A percentile compares a stretch with the other conserved stretches of the same genome.
Evolutionary conservation across 2,888 invertebrate species (phyloP).

Genomic region (Phanerotoma sp.): DNA sequence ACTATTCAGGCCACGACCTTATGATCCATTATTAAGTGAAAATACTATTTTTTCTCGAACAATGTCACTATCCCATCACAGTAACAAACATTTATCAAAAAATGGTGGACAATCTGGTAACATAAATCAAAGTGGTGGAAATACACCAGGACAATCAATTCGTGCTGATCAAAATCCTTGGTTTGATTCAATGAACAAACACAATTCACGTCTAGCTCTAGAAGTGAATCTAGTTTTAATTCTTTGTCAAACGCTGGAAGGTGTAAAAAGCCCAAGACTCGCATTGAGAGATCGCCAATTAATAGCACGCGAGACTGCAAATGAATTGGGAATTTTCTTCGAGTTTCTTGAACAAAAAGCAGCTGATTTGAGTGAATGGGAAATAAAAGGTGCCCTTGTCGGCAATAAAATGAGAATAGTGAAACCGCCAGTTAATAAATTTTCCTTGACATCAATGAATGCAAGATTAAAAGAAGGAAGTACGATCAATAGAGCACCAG

Average conservation of each 20-base stretch:
- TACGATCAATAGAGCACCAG: constrained; percentile 41
- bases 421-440: constrained; percentile 35
- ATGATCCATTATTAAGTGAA: constrained; percentile 55
- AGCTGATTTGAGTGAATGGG: constrained; percentile 41
- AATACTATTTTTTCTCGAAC: constrained; percentile 53
- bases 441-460: constrained; percentile 33
- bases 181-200: constrained; percentile 55
- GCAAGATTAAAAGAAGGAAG: constrained; percentile 43
- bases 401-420: constrained; percentile 41
- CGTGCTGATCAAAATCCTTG: constrained; percentile 43
- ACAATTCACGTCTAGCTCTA: constrained; percentile 51
- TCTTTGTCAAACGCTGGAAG: constrained; percentile 52
- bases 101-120: constrained; percentile 20
- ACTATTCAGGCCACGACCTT: constrained; percentile 50
- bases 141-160: constrained; percentile 19
- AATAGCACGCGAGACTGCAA: constrained; percentile 53
- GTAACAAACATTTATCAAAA: constrained; percentile 42
- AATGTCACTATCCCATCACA: constrained; percentile 47
- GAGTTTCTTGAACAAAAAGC: constrained; percentile 52
- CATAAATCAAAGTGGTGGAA: no score
- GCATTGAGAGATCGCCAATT: constrained; percentile 52
- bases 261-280: constrained; percentile 50
- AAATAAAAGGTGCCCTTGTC: constrained; percentile 32
- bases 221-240: constrained; percentile 53
- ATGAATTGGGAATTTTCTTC: constrained; percentile 53